Evolutionary conservation across 2,888 invertebrate species (phyloP).

Genomic region (Cenopis cana): DNA sequence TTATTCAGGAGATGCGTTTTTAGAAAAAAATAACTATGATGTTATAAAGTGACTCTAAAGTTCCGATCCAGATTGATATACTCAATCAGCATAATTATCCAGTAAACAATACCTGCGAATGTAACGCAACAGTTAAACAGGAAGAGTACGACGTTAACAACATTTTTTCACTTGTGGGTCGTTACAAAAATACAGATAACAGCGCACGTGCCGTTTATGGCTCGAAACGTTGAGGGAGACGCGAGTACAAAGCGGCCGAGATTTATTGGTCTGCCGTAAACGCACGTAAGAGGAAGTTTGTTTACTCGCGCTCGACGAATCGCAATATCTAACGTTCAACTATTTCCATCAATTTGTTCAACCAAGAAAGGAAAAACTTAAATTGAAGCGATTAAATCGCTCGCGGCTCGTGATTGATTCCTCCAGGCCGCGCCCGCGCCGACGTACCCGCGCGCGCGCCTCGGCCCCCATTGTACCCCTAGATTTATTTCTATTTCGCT

Average conservation of each 20-base stretch:
- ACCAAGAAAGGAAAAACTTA: conserved; percentile 76
- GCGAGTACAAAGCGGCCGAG: conserved; percentile 68
- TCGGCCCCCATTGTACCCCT: conserved; percentile 69
- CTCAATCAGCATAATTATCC: background rate
- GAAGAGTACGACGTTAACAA: conserved; percentile 63
- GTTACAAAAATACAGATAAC: conserved; percentile 73
- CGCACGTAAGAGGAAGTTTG: conserved; percentile 72
- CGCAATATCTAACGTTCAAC: conserved; percentile 74
- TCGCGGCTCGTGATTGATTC: conserved; percentile 73
- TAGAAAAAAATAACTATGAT: conserved; percentile 61
- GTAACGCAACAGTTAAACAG: conserved; percentile 59
- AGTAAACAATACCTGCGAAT: conserved; percentile 58
- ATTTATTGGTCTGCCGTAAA: conserved; percentile 75
- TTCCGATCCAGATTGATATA: conserved; percentile 3
- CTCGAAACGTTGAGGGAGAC: conserved; percentile 71
- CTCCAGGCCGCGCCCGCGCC: conserved; percentile 58
- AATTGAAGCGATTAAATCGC: conserved; percentile 76
- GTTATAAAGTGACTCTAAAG: conserved; percentile 34
- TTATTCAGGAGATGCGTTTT: conserved; percentile 74
- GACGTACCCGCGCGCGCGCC: conserved; percentile 46
- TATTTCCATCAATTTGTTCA: conserved; percentile 76
- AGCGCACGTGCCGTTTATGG: conserved; percentile 76
- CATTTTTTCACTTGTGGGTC: conserved; percentile 71
- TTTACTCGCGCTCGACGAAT: conserved; percentile 65
- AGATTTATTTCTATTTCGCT: conserved; percentile 81